Evolutionary conservation across 2,797 vertebrate genomes (phyloP), one percentile per base, ranked within the genome.

Genomic region (Vireo griseus): DNA sequence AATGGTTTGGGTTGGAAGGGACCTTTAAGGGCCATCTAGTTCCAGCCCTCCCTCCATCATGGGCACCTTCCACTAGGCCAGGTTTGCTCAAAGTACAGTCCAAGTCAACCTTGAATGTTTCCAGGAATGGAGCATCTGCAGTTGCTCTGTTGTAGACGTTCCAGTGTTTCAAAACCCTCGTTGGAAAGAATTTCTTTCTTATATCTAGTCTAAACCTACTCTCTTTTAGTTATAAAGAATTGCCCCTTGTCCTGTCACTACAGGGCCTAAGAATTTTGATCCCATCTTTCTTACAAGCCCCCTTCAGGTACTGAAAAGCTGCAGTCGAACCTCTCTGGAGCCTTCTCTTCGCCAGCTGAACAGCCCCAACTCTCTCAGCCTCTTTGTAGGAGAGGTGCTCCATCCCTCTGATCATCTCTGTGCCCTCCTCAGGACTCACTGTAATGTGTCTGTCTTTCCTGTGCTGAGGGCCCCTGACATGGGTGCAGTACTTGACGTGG

Each of bases 401-500:
- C 55, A 61, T n/a, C 22, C 18, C 35, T 54, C 54, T 42, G 26
- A 24, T 54, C 15, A 14, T n/a, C 18, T 42, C 57, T 24, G 31
- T 54, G 21, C 18, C 29, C 18, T 61, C 40, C 54, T 42, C 16
- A 37, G 47, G 31, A 31, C 26, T 54, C 26, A 4, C 28, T 51
- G 28, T 14, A 25, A 16, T 13, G 4, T 24, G 16, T 33, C 39
- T 1, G 13, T 61, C 35, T 42, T 68, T 74, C 47, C 40, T 68
- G 48, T 48, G 48, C 48, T 48, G 22, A 48, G 47, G 31, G 29
- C 31, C 35, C 21, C 21, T 42, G 47, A 35, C 17, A 24, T 4
- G 13, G 52, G 20, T 1, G 6, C 39, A 26, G 26, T 11, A 28
- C 26, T 61, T 31, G 54, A 24, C 0, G 0, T 16, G 47, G 8